Base-by-base conservation (phyloP, 2,797 vertebrate genomes). In the Sebastes ruberrimus region DNA sequence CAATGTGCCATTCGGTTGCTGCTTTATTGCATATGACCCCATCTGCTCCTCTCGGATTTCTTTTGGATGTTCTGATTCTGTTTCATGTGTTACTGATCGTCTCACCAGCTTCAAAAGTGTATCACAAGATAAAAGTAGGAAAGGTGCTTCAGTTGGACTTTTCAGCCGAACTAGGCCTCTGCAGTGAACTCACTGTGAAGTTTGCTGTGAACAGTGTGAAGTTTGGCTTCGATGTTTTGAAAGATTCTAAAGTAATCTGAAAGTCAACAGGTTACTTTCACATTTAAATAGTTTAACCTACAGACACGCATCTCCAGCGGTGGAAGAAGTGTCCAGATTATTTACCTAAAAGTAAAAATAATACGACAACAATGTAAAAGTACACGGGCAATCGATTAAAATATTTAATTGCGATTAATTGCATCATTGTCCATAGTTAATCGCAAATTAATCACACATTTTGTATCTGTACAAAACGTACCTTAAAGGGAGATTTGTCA, bases 31-130 rank as follows among this genome's bases (percentile, higher is more conserved):
- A 14, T 23, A 33, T 81, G 62, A 75, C 49, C 42, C 20, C 13
- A 6, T 61, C 28, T 62, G 33, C 18, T 70, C 66, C n/a, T 61
- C 27, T 28, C 28, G 7, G 57, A 65, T 62, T 65, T 76, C 71
- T 70, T 86, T 83, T 83, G 83, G 81, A 76, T 46, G 42, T 59
- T 67, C 5, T 70, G 27, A 82, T 85, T 81, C 68, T 55, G 68
- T 80, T 84, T 92, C 81, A 86, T 73, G 82, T 89, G 62, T 76
- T n/a, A 18, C 49, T 73, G 13, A 67, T 65, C 13, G 4, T 77
- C 66, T 62, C 56, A 18, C 10, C 38, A 55, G 10, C 62, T 82
- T 82, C 63, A 79, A 61, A 86, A 75, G 63, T 42, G 7, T 35
- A 28, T 46, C 22, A 5, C 18, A 74, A 74, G 72, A 84, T 85